phyloP scores from a whole-genome alignment of 2,113 vertebrate genomes.

The Pavo muticus region DNA sequence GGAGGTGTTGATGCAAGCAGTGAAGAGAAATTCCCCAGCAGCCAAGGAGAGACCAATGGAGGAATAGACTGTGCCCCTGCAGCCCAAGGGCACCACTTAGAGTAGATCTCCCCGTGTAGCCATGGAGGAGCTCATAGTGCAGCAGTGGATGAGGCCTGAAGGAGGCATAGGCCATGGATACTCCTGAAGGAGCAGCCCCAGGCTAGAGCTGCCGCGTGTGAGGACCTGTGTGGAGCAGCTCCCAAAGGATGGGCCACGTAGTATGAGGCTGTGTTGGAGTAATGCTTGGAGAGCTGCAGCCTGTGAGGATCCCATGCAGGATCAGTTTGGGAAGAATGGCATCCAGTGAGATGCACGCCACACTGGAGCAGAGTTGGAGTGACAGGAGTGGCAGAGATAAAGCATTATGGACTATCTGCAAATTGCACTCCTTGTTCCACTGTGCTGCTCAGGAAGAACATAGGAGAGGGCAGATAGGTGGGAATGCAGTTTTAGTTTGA shows the following conservation, averaged over 20 bases:
- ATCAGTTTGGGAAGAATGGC: background rate
- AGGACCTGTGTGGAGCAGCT: background rate
- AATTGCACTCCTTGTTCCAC: background rate
- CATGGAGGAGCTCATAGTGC: too few relatives aligned
- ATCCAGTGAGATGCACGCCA: background rate
- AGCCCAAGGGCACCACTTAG: too few relatives aligned
- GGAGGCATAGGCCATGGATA: too few relatives aligned
- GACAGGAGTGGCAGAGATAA: background rate
- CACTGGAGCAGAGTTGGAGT: background rate
- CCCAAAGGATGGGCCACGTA: background rate
- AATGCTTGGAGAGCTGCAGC: background rate
- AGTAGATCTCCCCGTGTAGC: too few relatives aligned
- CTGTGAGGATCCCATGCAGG: background rate
- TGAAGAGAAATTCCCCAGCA: background rate
- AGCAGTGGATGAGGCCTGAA: too few relatives aligned
- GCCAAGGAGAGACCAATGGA: background rate
- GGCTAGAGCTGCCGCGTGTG: background rate
- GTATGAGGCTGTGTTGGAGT: background rate
- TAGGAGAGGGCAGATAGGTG: background rate
- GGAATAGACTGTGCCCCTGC: too few relatives aligned
- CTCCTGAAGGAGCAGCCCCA: too few relatives aligned
- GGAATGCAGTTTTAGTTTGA: background rate
- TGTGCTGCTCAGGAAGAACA: background rate
- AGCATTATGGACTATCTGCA: background rate
- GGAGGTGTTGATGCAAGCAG: background rate